phyloP scores from a whole-genome alignment of 2,113 vertebrate genomes.

The Sebastes fasciatus region DNA sequence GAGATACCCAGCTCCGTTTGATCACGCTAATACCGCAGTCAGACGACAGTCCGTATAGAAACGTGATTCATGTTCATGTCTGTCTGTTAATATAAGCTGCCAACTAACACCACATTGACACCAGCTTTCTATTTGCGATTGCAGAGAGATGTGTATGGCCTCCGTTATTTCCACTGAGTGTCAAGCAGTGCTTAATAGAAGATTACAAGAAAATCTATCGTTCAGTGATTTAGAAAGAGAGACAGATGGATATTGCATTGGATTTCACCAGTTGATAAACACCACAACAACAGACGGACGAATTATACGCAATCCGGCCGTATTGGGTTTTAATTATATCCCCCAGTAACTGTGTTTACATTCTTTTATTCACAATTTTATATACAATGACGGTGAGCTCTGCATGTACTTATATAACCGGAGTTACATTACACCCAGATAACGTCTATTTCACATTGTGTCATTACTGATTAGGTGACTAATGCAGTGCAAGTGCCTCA shows the following conservation, averaged over 20 bases:
- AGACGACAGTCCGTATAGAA: neutral
- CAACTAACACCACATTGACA: neutral
- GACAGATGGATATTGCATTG: no score
- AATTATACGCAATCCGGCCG: no score
- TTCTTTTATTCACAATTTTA: no score
- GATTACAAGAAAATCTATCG: neutral
- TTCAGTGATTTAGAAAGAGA: no score
- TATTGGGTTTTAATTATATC: no score
- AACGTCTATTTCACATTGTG: neutral
- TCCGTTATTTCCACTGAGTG: no score
- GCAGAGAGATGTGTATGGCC: neutral
- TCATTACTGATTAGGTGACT: neutral
- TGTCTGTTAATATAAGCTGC: constrained; percentile 1
- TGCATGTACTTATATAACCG: neutral
- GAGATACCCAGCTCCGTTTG: constrained; percentile 10
- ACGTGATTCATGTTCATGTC: neutral
- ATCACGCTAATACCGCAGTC: neutral
- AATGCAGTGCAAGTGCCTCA: neutral
- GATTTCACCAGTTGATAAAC: no score
- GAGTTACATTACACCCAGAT: neutral
- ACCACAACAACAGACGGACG: no score
- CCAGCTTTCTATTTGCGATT: neutral
- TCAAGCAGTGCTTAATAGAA: neutral
- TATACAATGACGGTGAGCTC: no score
- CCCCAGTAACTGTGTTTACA: no score